Base-by-base conservation (phyloP, 2,888 invertebrate species). In the Pedicia rivosa region DNA sequence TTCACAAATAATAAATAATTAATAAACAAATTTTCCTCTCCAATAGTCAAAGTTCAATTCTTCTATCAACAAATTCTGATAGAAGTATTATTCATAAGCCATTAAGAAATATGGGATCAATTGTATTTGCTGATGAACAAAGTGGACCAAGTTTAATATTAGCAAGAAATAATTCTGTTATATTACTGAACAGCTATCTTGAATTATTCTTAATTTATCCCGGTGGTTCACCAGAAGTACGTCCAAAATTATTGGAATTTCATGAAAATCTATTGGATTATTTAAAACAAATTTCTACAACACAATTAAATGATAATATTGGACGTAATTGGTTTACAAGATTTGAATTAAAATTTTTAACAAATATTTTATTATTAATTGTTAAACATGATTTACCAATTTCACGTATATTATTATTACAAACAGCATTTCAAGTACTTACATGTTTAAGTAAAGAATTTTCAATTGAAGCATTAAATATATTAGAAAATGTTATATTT, bases 401-500 rank as follows among this genome's bases (percentile, higher is more conserved):
- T n/a, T n/a, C n/a, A n/a, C n/a, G n/a, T n/a, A n/a, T n/a, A n/a
- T n/a, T n/a, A n/a, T 43, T 57, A 34, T 39, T 60, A 29, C 54
- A 54, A 35, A 43, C 73, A 28, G 67, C 72, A 7, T 73, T 68
- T 40, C 77, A 72, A 53, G 62, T 70, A 32, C 62, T 75, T 39
- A 70, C 69, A 42, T 64, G 73, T 39, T 62, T 76, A 44, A 66
- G 69, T 42, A 58, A 62, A 2, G 71, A 74, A 43, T 72, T 73
- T 46, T 67, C 65, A 46, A 48, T 51, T 24, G 70, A 73, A 48
- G 57, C 77, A 10, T 64, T 70, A 44, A 67, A 56, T 46, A 50
- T 77, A 7, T 69, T 78, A 36, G 59, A 64, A 66, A 22, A 76
- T 71, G 62, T 68, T 73, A 45, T 64, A 70, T 29, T 62, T 69